Evolutionary conservation across 2,797 vertebrate species (phyloP), one percentile per base, ranked within the genome.

Genomic region (Apogon hyalosoma): DNA sequence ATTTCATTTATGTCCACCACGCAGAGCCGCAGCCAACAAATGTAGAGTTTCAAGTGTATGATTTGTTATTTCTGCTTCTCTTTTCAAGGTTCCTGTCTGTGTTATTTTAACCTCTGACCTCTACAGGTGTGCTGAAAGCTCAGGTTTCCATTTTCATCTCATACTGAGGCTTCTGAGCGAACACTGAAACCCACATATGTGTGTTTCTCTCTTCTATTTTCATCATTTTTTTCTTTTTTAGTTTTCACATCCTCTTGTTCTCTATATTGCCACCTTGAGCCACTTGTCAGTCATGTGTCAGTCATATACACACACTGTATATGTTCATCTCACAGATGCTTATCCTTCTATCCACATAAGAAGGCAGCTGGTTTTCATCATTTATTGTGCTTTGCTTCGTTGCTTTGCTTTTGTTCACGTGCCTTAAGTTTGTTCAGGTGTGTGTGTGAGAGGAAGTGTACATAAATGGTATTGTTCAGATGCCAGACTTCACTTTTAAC

Each of bases 291-390:
- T 65, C 36, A 39, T 18, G 12, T 64, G 48, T 39, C 42, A 39
- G 10, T 56, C 55, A 63, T 28, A 56, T 31, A 64, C 45, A 19
- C 28, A 45, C 7, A 21, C 21, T 80, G 31, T 69, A 42, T 77
- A 60, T 72, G 41, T 60, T 71, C 73, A 86, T 80, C 63, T 67
- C 73, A 85, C 50, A 43, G 56, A 63, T 87, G 88, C 86, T 88
- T 88, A 82, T 90, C 73, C 63, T 54, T 54, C 66, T 69, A 42
- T 51, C 49, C 47, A 4, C 42, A 65, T 28, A 56, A 46, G 41
- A 57, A 18, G 47, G 6, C 36, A 52, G 39, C 40, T 53, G 6
- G 24, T 62, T 19, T 43, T 69, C 39, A 65, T 54, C 46, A 31
- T 54, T 60, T 24, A 12, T 15, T 69, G 28, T 71, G 59, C 47